phyloP scores from a whole-genome alignment of 2,113 vertebrate genomes.

The Semnopithecus entellus region DNA sequence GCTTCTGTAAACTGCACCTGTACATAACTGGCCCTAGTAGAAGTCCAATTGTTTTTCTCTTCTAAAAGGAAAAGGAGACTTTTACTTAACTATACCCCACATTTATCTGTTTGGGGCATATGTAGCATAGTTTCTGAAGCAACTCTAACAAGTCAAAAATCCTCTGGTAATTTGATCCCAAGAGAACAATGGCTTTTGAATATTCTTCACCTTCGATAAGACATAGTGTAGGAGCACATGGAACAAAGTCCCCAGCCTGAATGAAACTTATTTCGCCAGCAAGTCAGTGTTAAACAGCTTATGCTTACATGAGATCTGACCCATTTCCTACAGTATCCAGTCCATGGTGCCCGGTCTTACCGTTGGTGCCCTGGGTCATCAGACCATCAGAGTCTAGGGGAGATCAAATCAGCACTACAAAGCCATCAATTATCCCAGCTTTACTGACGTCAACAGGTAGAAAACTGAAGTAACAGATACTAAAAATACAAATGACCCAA shows the following conservation, averaged over 20 bases:
- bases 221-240: background rate
- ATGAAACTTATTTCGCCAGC: conserved; percentile 38
- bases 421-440: conserved; percentile 76
- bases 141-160: background rate
- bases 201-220: background rate
- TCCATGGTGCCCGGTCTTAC: background rate
- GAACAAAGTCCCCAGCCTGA: background rate
- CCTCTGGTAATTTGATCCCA: background rate
- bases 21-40: background rate
- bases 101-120: background rate
- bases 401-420: conserved; percentile 78
- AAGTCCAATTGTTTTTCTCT: background rate
- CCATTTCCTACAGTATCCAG: background rate
- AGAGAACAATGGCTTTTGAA: conserved; percentile 11
- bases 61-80: background rate
- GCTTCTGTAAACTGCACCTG: background rate
- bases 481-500: conserved; percentile 7
- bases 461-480: background rate
- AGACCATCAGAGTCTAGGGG: conserved; percentile 72
- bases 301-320: background rate
- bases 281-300: conserved; percentile 26
- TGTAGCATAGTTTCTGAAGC: background rate
- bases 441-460: conserved; percentile 61
- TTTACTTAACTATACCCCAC: background rate
- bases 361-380: conserved; percentile 52